Percentiles rank a stretch among this genome's conserved stretches.
Evolutionary conservation across 1,140 invertebrate species (phyloP).

Genomic region (Hyposmocoma kahamanoa): DNA sequence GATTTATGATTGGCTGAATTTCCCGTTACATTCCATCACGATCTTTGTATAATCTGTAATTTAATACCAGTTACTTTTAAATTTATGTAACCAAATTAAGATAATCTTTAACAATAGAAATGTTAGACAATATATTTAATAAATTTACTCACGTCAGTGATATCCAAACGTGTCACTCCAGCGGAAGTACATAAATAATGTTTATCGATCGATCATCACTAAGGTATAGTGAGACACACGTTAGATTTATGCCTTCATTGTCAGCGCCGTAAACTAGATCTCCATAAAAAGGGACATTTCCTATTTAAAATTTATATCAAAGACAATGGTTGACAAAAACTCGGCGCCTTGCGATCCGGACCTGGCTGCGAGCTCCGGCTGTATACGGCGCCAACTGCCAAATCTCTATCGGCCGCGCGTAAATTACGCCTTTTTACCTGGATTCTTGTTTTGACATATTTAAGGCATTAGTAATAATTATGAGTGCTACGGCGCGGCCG

Average conservation of each 20-base stretch:
- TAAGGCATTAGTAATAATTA: conserved; percentile 74
- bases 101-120: no score
- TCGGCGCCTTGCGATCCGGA: conserved; percentile 58
- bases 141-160: conserved; percentile 34
- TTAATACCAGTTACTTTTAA: no score
- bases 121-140: conserved; percentile 11
- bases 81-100: no score
- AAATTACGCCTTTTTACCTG: conserved; percentile 73
- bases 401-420: conserved; percentile 71
- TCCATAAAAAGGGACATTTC: conserved; percentile 72
- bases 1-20: no score
- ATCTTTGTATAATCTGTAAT: no score
- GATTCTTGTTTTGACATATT: conserved; percentile 74
- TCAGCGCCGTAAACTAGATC: conserved; percentile 70
- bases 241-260: conserved; percentile 70
- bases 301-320: conserved; percentile 73
- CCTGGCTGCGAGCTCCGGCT: conserved; percentile 25
- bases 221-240: conserved; percentile 45
- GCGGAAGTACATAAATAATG: conserved; percentile 71
- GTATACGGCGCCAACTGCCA: conserved; percentile 67
- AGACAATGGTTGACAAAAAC: conserved; percentile 73
- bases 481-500: conserved; percentile 59
- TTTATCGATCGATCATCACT: conserved; percentile 70
- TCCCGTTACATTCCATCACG: no score
- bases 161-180: conserved; percentile 32